Evolutionary conservation across 2,113 vertebrate species (phyloP).

Genomic region (Lophura nycthemera): DNA sequence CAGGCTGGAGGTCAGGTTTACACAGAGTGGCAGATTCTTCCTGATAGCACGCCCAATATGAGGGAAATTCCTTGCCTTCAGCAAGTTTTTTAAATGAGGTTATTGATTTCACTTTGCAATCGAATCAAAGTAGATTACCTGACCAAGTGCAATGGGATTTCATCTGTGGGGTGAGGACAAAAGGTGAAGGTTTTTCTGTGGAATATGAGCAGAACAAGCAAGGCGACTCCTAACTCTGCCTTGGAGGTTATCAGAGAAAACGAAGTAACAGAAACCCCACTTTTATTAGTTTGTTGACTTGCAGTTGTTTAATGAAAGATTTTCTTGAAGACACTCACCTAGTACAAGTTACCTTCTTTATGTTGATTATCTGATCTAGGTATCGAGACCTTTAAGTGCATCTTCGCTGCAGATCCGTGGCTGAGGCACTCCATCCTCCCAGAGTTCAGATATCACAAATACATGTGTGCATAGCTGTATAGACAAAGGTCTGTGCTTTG

Average conservation of each 20-base stretch:
- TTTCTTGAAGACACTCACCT: background rate
- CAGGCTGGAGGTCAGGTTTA: conserved; percentile 56
- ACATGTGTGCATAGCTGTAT: too few species aligned
- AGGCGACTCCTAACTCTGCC: background rate
- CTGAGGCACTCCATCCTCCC: background rate
- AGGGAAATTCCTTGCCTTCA: conserved; percentile 51
- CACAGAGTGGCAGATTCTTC: conserved; percentile 35
- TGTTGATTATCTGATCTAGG: background rate
- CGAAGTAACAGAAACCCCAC: background rate
- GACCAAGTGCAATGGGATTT: background rate
- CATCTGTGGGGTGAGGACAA: conserved; percentile 26
- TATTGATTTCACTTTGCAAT: conserved; percentile 65
- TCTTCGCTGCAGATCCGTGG: rapidly evolving
- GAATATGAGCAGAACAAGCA: background rate
- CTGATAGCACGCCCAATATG: conserved; percentile 30
- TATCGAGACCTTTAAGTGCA: background rate
- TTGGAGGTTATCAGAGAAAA: background rate
- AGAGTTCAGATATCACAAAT: background rate
- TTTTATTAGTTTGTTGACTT: background rate
- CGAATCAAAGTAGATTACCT: conserved; percentile 20
- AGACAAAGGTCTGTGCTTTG: too few species aligned
- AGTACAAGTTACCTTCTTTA: background rate
- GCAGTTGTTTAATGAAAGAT: background rate
- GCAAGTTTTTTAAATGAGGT: conserved; percentile 61
- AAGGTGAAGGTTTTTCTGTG: conserved; percentile 31